A percentile compares a stretch with the other conserved stretches of the same genome.
These are phyloP conservation scores for Leistus spinibarbis DNA, from an alignment of 2,888 invertebrate species.

Conservation along the genomic window DNA sequence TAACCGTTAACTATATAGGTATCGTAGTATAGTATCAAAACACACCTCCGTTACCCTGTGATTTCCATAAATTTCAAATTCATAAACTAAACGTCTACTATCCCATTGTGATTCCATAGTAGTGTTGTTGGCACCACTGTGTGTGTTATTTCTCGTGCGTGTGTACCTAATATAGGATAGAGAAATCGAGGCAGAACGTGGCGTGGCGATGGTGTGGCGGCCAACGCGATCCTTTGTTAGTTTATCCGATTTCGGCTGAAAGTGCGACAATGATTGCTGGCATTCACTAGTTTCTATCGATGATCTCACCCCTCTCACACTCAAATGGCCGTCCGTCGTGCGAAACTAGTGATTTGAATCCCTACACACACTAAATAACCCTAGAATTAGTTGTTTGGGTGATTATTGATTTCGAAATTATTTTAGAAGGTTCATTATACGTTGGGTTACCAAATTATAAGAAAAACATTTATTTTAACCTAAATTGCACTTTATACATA, in stretches of 20 bases:
- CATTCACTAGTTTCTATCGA: not conserved
- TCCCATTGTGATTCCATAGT: too few species aligned
- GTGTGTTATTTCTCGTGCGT: not conserved
- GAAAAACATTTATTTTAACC: too few species aligned
- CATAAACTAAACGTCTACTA: not conserved
- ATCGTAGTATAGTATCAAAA: not conserved
- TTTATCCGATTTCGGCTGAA: slow-evolving; percentile 21
- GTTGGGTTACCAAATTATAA: too few species aligned
- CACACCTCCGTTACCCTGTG: not conserved
- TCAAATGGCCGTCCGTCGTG: not conserved
- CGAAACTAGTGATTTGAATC: not conserved
- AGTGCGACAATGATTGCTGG: slow-evolving; percentile 16
- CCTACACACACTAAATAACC: not conserved
- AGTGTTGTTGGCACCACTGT: not conserved
- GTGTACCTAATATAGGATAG: not conserved
- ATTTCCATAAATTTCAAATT: not conserved
- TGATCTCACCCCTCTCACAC: not conserved
- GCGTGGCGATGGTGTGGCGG: not conserved
- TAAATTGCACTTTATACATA: too few species aligned
- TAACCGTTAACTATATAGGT: not conserved
- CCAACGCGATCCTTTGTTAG: slow-evolving; percentile 26
- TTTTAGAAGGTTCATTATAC: too few species aligned
- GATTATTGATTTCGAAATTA: not conserved
- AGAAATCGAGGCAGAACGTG: not conserved
- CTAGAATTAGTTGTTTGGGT: not conserved